Percentiles rank a stretch among this genome's conserved stretches.
phyloP scores from a whole-genome alignment of 2,113 vertebrate species.

The Phalacrocorax carbo region DNA sequence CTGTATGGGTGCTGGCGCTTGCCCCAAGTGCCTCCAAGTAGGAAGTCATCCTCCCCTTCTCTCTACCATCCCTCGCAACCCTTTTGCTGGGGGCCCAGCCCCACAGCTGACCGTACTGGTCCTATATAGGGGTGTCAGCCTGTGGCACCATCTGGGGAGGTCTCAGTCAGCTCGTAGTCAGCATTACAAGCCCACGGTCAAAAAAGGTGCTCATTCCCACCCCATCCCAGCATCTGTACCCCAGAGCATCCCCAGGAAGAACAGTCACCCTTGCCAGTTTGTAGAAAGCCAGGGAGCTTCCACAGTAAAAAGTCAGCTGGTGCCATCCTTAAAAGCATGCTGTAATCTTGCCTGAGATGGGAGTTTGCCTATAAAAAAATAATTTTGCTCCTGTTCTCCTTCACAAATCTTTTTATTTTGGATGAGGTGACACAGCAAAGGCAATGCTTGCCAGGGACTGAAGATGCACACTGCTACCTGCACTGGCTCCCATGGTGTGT shows the following conservation, averaged over 20 bases:
- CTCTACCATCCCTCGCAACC: not conserved
- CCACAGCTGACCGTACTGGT: accelerated
- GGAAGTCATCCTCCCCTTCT: not conserved
- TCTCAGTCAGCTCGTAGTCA: accelerated
- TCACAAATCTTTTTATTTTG: not conserved
- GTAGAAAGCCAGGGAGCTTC: not conserved
- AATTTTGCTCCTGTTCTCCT: not conserved
- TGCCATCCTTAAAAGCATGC: not conserved
- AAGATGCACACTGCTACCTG: not conserved
- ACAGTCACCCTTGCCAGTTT: not conserved
- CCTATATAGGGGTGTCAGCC: not conserved
- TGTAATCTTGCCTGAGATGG: not conserved
- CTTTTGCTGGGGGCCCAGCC: not conserved
- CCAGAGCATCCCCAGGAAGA: not conserved
- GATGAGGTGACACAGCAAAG: not conserved
- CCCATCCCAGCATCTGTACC: not conserved
- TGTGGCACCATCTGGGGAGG: not conserved
- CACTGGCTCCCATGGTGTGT: not conserved
- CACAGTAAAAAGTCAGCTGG: accelerated
- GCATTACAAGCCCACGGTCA: not conserved
- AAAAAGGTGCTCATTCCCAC: not conserved
- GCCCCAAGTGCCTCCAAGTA: not conserved
- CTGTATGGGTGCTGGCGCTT: not conserved
- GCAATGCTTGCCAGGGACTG: accelerated
- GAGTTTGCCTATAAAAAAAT: not conserved